phyloP scores from a whole-genome alignment of 1,140 invertebrate genomes.

The Drosophila subpulchrella region DNA sequence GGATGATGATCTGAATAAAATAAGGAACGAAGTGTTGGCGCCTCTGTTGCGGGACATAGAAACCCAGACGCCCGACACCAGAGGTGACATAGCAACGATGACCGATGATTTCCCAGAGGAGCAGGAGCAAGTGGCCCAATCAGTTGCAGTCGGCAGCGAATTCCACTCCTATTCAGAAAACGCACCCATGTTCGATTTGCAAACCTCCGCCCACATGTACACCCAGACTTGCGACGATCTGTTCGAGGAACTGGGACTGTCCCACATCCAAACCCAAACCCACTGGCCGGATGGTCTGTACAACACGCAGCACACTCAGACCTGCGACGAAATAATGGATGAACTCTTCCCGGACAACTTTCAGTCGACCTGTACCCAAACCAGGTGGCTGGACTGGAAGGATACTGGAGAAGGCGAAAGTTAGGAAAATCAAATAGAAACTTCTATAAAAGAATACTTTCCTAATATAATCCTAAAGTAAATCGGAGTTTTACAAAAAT shows the following conservation, averaged over 20 bases:
- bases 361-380: constrained; percentile 71
- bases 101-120: constrained; percentile 42
- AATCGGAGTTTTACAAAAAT: background rate
- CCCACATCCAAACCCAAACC: constrained; percentile 88
- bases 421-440: background rate
- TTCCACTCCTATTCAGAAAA: constrained; percentile 39
- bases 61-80: constrained; percentile 59
- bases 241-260: constrained; percentile 85
- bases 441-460: background rate
- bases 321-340: constrained; percentile 69
- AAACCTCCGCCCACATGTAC: constrained; percentile 86
- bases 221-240: constrained; percentile 87
- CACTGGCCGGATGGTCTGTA: constrained; percentile 82
- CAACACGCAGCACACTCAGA: constrained; percentile 74
- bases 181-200: constrained; percentile 56
- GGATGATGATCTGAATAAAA: constrained; percentile 52
- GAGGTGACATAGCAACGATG: constrained; percentile 57
- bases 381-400: constrained; percentile 67
- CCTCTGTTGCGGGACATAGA: constrained; percentile 61
- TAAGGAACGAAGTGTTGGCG: constrained; percentile 53
- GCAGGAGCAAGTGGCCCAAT: background rate
- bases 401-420: constrained; percentile 12
- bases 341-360: constrained; percentile 67
- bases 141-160: background rate
- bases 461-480: background rate